Conservation (phyloP, 2,888 invertebrate genomes). For the Eretmocerus hayati region DNA sequence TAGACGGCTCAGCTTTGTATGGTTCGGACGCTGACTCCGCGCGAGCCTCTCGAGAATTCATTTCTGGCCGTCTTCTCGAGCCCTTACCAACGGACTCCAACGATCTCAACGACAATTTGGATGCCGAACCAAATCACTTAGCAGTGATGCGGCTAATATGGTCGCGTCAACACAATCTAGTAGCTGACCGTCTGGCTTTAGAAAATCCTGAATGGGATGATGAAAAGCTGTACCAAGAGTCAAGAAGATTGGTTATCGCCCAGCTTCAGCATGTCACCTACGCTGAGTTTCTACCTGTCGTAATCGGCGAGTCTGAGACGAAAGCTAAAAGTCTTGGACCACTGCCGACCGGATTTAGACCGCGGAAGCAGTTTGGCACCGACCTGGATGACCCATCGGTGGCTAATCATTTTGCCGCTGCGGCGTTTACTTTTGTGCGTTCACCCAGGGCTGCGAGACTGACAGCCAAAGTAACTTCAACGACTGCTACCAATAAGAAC, state of each 20-base stretch:
- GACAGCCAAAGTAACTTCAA: conserved; percentile 75
- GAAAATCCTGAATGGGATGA: conserved; percentile 76
- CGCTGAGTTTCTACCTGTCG: conserved; percentile 70
- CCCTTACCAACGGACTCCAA: conserved; percentile 56
- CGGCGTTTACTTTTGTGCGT: conserved; percentile 85
- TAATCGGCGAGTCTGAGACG: conserved; percentile 56
- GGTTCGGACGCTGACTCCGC: conserved; percentile 50
- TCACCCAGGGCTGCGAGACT: conserved; percentile 74
- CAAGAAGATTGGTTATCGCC: conserved; percentile 69
- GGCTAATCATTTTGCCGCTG: conserved; percentile 77
- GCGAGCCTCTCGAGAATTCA: conserved; percentile 44
- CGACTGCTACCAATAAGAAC: too few relatives aligned
- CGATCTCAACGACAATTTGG: conserved; percentile 70
- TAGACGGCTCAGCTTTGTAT: conserved; percentile 81
- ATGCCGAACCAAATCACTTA: conserved; percentile 64
- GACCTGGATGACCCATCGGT: conserved; percentile 64
- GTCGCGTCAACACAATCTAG: conserved; percentile 77
- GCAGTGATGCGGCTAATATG: conserved; percentile 81
- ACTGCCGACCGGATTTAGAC: conserved; percentile 47
- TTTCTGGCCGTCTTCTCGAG: conserved; percentile 61
- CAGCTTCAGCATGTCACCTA: conserved; percentile 84
- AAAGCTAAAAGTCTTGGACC: conserved; percentile 43
- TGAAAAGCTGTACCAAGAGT: conserved; percentile 69
- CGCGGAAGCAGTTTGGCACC: neutral
- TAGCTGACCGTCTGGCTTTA: conserved; percentile 56